Conservation (phyloP, 30 jellyfish, hydroid and myxozoan species). For the Clytia hemisphaerica region DNA sequence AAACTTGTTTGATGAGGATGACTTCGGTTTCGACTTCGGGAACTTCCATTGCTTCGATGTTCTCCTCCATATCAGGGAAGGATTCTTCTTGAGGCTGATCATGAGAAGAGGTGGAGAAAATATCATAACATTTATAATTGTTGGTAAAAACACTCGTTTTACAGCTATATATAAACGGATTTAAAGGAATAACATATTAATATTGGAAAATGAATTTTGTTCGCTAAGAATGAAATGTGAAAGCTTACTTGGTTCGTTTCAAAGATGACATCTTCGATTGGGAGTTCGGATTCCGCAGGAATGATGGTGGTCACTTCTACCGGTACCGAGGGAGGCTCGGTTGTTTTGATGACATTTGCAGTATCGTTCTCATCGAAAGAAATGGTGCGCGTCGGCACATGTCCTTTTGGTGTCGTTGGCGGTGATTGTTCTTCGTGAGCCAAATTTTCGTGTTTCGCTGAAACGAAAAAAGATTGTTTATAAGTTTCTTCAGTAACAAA, state of each 20-base stretch:
- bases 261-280: constrained; percentile 23
- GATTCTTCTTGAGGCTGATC: constrained; percentile 34
- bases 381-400: constrained; percentile 34
- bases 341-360: constrained; percentile 1
- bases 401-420: constrained; percentile 40
- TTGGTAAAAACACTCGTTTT: no score
- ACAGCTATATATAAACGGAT: no score
- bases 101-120: no score
- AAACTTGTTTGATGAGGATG: no score
- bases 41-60: constrained; percentile 10
- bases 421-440: no score
- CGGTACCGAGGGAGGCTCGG: constrained; percentile 24
- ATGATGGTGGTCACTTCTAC: constrained; percentile 21
- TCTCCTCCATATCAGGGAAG: neutral
- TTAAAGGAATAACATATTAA: no score
- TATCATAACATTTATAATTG: no score
- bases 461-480: no score
- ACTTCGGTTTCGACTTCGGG: constrained; percentile 29
- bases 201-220: no score
- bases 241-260: constrained; percentile 1
- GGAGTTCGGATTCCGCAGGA: constrained; percentile 37
- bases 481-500: no score
- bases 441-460: no score
- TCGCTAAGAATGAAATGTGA: no score
- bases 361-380: constrained; percentile 15